Evolutionary conservation across 2,888 invertebrate genomes (phyloP).

Genomic region (Hyposoter didymator): DNA sequence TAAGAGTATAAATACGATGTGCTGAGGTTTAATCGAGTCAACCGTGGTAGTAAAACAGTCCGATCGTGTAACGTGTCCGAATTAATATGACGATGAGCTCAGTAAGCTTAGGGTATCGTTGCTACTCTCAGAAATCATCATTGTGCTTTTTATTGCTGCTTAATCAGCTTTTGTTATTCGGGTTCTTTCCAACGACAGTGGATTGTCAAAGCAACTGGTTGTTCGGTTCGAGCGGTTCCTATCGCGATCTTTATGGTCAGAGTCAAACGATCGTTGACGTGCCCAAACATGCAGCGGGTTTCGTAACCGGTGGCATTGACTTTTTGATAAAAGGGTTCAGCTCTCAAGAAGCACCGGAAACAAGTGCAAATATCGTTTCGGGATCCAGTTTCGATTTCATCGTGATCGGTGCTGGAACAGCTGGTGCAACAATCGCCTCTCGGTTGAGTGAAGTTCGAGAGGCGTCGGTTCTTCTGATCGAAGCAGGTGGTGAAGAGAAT

Average conservation of each 20-base stretch:
- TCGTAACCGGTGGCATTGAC: constrained; percentile 80
- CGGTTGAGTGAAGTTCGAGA: constrained; percentile 89
- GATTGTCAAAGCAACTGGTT: not conserved
- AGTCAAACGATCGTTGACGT: not conserved
- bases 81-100: not conserved
- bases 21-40: constrained; percentile 37
- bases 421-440: constrained; percentile 91
- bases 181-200: not conserved
- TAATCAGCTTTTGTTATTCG: not conserved
- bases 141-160: not conserved
- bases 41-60: constrained; percentile 40
- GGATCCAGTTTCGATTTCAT: constrained; percentile 90
- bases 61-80: constrained; percentile 11
- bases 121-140: not conserved
- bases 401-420: constrained; percentile 92
- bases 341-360: constrained; percentile 86
- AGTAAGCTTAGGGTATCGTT: too few relatives aligned
- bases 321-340: constrained; percentile 86
- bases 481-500: constrained; percentile 90
- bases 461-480: constrained; percentile 89
- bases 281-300: not conserved
- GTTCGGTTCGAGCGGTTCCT: not conserved
- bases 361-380: constrained; percentile 76
- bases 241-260: constrained; percentile 36
- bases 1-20: constrained; percentile 60